phyloP scores from a whole-genome alignment of 2,797 vertebrate species.

The Chiroxiphia lanceolata region DNA sequence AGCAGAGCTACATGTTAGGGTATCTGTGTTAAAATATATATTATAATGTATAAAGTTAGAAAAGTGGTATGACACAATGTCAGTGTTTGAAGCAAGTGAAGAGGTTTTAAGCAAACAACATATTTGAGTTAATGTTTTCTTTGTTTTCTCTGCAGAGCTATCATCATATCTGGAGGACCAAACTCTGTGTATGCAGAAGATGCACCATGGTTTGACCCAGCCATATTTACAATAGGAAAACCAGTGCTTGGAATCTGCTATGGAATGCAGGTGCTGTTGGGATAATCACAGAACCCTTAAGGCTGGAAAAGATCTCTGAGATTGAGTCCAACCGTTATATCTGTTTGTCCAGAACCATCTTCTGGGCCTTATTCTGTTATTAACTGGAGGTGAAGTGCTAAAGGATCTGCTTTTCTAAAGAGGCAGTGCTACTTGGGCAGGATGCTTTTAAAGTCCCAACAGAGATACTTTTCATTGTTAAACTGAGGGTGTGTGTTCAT shows the following conservation, averaged over 20 bases:
- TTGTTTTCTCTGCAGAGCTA: constrained; percentile 80
- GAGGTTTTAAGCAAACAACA: background rate
- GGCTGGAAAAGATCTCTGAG: background rate
- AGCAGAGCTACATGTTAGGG: background rate
- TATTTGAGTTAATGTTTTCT: background rate
- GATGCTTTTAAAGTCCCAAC: background rate
- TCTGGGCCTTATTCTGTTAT: background rate
- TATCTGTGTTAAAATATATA: background rate
- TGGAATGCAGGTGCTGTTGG: constrained; percentile 92
- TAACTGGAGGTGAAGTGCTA: background rate
- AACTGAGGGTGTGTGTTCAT: background rate
- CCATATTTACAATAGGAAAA: constrained; percentile 97
- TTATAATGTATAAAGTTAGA: background rate
- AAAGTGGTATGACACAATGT: accelerated
- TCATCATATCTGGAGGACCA: constrained; percentile 98
- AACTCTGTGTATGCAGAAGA: constrained; percentile 98
- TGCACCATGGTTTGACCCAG: constrained; percentile 97
- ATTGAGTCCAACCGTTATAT: accelerated
- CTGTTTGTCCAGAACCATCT: background rate
- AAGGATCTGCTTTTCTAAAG: background rate
- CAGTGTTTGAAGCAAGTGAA: background rate
- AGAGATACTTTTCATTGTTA: background rate
- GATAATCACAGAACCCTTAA: background rate
- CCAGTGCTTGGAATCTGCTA: constrained; percentile 98
- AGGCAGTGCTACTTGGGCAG: background rate